Conservation (phyloP, 2,888 invertebrate genomes). For the Prosapia bicincta region DNA sequence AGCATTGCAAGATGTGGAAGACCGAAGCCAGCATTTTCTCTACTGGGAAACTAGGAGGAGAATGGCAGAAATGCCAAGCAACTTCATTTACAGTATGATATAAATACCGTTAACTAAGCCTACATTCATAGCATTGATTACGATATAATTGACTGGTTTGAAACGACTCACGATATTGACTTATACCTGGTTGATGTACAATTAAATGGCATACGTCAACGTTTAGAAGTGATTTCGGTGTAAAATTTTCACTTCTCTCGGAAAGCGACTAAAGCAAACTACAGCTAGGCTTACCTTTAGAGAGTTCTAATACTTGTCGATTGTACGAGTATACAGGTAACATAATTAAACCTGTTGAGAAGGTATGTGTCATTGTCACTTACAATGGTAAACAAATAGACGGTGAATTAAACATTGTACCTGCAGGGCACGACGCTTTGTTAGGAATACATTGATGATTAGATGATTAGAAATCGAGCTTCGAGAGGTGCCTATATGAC, state of each 20-base stretch:
- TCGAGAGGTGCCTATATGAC: neutral
- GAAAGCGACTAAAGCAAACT: slow-evolving; percentile 6
- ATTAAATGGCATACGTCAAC: slow-evolving; percentile 11
- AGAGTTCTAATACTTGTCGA: slow-evolving; percentile 7
- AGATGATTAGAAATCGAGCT: slow-evolving; percentile 5
- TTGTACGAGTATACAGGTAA: neutral
- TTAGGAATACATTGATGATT: slow-evolving; percentile 14
- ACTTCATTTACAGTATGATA: no score
- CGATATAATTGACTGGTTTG: no score
- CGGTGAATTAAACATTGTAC: slow-evolving; percentile 23
- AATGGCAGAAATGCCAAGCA: no score
- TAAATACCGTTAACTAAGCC: no score
- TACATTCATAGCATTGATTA: no score
- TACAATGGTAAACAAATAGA: slow-evolving; percentile 8
- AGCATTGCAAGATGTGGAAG: no score
- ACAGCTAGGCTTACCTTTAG: slow-evolving; percentile 11
- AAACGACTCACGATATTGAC: no score
- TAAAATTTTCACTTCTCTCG: neutral
- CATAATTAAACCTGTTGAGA: no score
- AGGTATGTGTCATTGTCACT: neutral
- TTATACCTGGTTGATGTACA: no score
- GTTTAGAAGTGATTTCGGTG: slow-evolving; percentile 18
- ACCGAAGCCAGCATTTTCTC: no score
- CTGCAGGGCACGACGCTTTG: slow-evolving; percentile 19
- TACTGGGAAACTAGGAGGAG: no score